Base-by-base conservation (phyloP, 2,888 invertebrate genomes). In the Hypolimnas misippus region DNA sequence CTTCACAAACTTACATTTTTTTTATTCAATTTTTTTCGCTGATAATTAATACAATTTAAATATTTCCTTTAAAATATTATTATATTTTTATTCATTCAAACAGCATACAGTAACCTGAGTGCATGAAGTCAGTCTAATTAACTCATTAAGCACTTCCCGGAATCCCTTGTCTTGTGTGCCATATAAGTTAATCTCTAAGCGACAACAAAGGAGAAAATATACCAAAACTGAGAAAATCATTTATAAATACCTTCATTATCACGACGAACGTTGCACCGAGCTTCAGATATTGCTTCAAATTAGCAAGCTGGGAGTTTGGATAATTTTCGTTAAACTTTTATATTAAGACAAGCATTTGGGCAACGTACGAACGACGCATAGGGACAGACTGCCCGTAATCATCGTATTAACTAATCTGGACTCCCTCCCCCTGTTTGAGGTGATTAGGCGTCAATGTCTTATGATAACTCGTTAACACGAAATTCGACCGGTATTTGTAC, bases 361-460 rank as follows among this genome's bases (percentile, higher is more conserved):
- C 79, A 78, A 73, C 73, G 73, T 68, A 77, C 63, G 69, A 68
- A 69, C 73, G 75, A 72, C 83, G 81, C 74, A 76, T 82, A 79
- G 73, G 82, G 78, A 82, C 65, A 75, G 76, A 87, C 84, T 86
- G 76, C 64, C 70, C 70, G 76, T 82, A 84, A 88, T 86, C 81
- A 83, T 84, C 77, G 76, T 77, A 80, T 86, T 87, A 86, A 77
- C 78, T 74, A 75, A 76, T 72, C 77, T 77, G 82, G 85, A 82
- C 80, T 81, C 83, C 84, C 83, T 69, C 72, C 84, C 79, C 83
- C 79, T 83, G 14, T 49, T 81, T 82, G 72, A 71, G 70, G 74
- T 81, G 78, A 88, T 88, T 89, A 87, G 74, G 75, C 78, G 73
- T 78, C 75, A 83, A 81, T 82, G 80, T 63, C 79, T 82, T 76